Evolutionary conservation across 2,113 vertebrate species (phyloP).

Genomic region (Ivindomyrus marchei): DNA sequence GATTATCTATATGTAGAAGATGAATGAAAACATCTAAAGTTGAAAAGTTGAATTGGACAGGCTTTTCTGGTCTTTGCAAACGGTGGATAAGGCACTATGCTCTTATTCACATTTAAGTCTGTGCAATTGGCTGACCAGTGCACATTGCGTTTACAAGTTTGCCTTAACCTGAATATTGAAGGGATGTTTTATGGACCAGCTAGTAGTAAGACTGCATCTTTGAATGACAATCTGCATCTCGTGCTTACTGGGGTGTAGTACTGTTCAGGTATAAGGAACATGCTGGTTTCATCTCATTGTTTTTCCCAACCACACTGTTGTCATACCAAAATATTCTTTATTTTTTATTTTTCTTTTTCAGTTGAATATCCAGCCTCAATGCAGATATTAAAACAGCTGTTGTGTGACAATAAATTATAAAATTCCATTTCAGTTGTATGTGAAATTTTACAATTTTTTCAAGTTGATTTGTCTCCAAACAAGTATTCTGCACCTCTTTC

Average conservation of each 20-base stretch:
- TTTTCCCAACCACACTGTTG: background rate
- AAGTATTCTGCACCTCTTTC: background rate
- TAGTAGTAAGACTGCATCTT: background rate
- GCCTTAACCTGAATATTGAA: background rate
- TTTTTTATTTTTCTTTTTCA: background rate
- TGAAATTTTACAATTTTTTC: background rate
- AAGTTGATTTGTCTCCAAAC: background rate
- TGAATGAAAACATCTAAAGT: background rate
- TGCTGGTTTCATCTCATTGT: background rate
- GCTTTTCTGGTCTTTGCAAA: background rate
- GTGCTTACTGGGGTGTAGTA: background rate
- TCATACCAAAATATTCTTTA: background rate
- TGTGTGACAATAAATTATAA: background rate
- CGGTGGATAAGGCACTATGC: background rate
- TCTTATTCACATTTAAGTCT: background rate
- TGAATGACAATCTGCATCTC: background rate
- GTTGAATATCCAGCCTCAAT: background rate
- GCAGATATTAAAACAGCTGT: background rate
- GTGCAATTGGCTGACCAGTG: background rate
- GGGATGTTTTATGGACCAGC: background rate
- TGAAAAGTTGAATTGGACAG: background rate
- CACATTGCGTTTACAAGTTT: background rate
- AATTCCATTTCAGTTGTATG: background rate
- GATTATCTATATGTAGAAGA: background rate
- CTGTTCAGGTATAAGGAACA: background rate